Percentiles rank a stretch among this genome's conserved stretches.
Conservation (phyloP, 2,888 invertebrate species). For the Clanis bilineata region DNA sequence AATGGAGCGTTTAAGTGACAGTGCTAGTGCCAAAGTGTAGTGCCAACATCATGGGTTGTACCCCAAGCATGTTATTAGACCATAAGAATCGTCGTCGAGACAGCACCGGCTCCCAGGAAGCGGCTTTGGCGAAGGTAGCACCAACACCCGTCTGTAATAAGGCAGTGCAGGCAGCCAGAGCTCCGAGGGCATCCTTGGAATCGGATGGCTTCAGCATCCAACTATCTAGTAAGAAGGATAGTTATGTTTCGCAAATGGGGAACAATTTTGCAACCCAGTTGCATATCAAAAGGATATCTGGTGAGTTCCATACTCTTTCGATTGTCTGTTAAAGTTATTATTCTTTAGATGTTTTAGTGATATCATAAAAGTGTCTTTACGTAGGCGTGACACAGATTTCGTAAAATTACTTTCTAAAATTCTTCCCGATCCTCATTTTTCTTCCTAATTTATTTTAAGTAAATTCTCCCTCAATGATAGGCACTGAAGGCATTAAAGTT, state of each 20-base stretch:
- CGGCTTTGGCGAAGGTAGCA: constrained; percentile 70
- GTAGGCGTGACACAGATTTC: no score
- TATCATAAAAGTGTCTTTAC: no score
- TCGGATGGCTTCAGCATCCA: constrained; percentile 79
- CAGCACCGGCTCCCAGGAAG: constrained; percentile 77
- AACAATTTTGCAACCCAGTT: constrained; percentile 78
- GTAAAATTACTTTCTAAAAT: neutral
- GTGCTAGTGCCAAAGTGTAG: constrained; percentile 75
- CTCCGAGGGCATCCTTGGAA: constrained; percentile 74
- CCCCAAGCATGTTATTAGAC: constrained; percentile 84
- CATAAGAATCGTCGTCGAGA: constrained; percentile 82
- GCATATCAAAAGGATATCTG: constrained; percentile 78
- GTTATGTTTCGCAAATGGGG: constrained; percentile 80
- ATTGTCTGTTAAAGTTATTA: no score
- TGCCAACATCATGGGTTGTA: constrained; percentile 84
- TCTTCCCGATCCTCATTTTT: neutral
- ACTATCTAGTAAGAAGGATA: constrained; percentile 76
- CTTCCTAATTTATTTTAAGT: neutral
- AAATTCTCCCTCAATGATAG: neutral
- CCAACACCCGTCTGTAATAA: constrained; percentile 73
- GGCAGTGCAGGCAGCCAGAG: constrained; percentile 70
- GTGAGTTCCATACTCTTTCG: constrained; percentile 51
- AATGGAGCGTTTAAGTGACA: constrained; percentile 48
- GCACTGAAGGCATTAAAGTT: neutral
- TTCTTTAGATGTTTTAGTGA: neutral